These are phyloP conservation scores for Nowickia ferox DNA, from an alignment of 2,888 invertebrate species.

Conservation along the genomic window DNA sequence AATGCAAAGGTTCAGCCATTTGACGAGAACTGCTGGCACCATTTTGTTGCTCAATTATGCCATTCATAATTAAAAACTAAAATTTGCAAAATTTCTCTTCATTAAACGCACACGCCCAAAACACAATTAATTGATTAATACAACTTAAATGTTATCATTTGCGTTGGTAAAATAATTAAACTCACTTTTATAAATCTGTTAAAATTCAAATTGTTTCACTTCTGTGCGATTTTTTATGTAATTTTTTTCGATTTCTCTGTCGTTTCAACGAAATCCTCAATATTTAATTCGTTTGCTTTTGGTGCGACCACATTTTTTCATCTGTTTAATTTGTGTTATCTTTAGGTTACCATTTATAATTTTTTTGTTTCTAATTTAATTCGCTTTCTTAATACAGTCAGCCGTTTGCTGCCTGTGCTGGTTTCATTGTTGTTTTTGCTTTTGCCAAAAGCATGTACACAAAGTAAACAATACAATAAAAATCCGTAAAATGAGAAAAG, in stretches of 20 bases:
- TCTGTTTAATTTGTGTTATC: conserved; percentile 70
- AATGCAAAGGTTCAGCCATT: conserved; percentile 89
- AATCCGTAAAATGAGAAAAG: neutral
- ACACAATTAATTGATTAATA: neutral
- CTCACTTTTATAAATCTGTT: conserved; percentile 26
- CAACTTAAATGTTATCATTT: neutral
- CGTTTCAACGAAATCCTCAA: conserved; percentile 35
- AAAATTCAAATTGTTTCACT: conserved; percentile 4
- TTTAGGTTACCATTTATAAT: conserved; percentile 67
- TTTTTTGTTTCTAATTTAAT: conserved; percentile 61
- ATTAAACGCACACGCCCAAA: neutral
- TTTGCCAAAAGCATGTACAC: conserved; percentile 31
- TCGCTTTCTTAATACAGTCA: conserved; percentile 45
- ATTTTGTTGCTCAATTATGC: conserved; percentile 64
- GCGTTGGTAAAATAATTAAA: neutral
- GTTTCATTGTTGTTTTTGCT: conserved; percentile 54
- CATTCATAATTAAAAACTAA: conserved; percentile 54
- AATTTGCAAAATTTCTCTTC: neutral
- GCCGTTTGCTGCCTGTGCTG: conserved; percentile 30
- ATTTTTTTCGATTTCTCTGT: conserved; percentile 53
- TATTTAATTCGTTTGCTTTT: conserved; percentile 48
- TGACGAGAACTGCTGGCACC: conserved; percentile 50
- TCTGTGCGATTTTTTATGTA: conserved; percentile 60
- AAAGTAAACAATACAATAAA: conserved; percentile 65
- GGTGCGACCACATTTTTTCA: conserved; percentile 64